A percentile compares a stretch with the other conserved stretches of the same genome.
These are phyloP conservation scores for Ceriagrion tenellum DNA, from an alignment of 2,888 invertebrate genomes.

Conservation along the genomic window DNA sequence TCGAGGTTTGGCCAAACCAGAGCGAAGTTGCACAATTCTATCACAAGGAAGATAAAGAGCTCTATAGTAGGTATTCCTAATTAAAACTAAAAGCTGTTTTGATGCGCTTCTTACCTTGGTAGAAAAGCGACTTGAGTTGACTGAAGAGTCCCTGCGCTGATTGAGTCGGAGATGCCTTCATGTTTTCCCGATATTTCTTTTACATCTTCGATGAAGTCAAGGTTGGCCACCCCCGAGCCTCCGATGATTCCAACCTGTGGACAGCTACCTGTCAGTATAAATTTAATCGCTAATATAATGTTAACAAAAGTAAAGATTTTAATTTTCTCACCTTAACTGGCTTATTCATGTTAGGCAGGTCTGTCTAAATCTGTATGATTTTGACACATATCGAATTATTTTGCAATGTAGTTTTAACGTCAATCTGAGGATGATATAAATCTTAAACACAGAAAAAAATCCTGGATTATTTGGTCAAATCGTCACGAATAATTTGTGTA, in stretches of 20 bases:
- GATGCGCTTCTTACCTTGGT: background rate
- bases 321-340: background rate
- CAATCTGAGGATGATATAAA: too few relatives aligned
- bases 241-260: conserved; percentile 45
- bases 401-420: too few relatives aligned
- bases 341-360: background rate
- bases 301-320: background rate
- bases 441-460: too few relatives aligned
- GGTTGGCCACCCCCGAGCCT: background rate
- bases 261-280: background rate
- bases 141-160: background rate
- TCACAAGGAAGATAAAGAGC: too few relatives aligned
- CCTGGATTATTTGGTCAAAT: too few relatives aligned
- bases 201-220: conserved; percentile 28
- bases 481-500: too few relatives aligned
- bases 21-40: too few relatives aligned
- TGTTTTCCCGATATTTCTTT: background rate
- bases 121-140: background rate
- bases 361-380: background rate
- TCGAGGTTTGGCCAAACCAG: too few relatives aligned
- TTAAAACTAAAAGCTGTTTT: too few relatives aligned
- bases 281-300: background rate
- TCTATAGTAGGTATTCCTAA: too few relatives aligned
- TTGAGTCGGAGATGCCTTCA: background rate
- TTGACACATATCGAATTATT: too few relatives aligned